phyloP scores from a whole-genome alignment of 2,888 invertebrate genomes.

The Eupelmus urozonus region DNA sequence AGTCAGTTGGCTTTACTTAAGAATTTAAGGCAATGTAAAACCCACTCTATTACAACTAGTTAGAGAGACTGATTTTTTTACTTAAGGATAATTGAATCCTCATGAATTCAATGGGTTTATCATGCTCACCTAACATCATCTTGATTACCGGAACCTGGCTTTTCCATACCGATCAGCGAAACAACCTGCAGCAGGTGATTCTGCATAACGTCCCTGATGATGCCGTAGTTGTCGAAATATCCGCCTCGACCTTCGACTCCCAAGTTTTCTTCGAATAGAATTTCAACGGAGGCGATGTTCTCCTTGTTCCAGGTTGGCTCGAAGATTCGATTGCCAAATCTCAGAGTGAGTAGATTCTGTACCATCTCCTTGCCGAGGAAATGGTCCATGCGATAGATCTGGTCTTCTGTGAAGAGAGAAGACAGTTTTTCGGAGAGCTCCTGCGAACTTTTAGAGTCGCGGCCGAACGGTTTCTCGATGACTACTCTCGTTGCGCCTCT shows the following conservation, averaged over 20 bases:
- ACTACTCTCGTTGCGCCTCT: slow-evolving; percentile 52
- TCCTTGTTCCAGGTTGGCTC: slow-evolving; percentile 41
- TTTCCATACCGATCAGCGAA: slow-evolving; percentile 51
- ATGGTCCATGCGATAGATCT: slow-evolving; percentile 55
- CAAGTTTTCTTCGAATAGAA: slow-evolving; percentile 51
- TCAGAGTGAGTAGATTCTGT: slow-evolving; percentile 44
- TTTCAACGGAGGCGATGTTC: slow-evolving; percentile 38
- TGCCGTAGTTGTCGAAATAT: slow-evolving; percentile 51
- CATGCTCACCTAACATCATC: slow-evolving; percentile 37
- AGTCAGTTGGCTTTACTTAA: not conserved
- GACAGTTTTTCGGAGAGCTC: slow-evolving; percentile 27
- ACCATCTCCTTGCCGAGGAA: slow-evolving; percentile 56
- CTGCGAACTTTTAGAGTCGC: slow-evolving; percentile 34
- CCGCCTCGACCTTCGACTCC: slow-evolving; percentile 52
- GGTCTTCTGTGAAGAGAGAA: slow-evolving; percentile 46
- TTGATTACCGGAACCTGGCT: slow-evolving; percentile 21
- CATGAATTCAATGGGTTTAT: too few species aligned
- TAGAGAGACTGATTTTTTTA: too few species aligned
- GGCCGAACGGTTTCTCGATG: slow-evolving; percentile 55
- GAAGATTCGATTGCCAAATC: slow-evolving; percentile 53
- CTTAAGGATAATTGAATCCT: not conserved
- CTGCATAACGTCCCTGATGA: slow-evolving; percentile 56
- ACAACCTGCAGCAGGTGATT: slow-evolving; percentile 53
- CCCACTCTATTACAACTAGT: too few species aligned
- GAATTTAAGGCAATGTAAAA: not conserved